A percentile compares a stretch with the other conserved stretches of the same genome.
Conservation (phyloP, 2,113 vertebrate genomes). For the Nothocercus julius region DNA sequence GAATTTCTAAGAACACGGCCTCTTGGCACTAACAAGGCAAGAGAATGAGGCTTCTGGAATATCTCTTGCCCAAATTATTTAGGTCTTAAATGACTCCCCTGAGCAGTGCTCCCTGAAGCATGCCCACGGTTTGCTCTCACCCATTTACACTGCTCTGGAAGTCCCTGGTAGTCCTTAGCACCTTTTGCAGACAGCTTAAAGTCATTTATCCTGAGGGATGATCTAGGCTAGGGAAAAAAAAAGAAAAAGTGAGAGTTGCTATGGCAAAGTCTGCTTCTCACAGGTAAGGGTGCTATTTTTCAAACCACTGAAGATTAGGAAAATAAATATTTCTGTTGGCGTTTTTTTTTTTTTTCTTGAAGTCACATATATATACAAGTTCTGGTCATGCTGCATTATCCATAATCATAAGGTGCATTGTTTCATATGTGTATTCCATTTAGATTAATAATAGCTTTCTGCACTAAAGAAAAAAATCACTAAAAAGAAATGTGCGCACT, state of each 20-base stretch:
- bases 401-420: neutral
- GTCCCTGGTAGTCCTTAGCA: neutral
- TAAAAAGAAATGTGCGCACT: neutral
- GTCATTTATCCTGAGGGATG: neutral
- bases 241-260: neutral
- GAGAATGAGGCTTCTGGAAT: constrained; percentile 10
- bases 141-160: neutral
- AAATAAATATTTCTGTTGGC: neutral
- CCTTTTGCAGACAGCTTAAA: neutral
- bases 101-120: neutral
- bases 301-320: neutral
- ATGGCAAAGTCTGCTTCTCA: neutral
- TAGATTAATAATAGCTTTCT: neutral
- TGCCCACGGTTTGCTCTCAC: neutral
- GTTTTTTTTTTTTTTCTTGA: neutral
- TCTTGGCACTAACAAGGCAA: neutral
- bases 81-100: neutral
- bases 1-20: neutral
- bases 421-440: neutral
- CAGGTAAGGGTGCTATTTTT: neutral
- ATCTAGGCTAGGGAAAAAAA: neutral
- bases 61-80: neutral
- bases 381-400: neutral
- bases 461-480: no score
- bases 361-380: neutral